Evolutionary conservation across 2,797 vertebrate species (phyloP), one percentile per base, ranked within the genome.

Genomic region (Astyanax mexicanus): DNA sequence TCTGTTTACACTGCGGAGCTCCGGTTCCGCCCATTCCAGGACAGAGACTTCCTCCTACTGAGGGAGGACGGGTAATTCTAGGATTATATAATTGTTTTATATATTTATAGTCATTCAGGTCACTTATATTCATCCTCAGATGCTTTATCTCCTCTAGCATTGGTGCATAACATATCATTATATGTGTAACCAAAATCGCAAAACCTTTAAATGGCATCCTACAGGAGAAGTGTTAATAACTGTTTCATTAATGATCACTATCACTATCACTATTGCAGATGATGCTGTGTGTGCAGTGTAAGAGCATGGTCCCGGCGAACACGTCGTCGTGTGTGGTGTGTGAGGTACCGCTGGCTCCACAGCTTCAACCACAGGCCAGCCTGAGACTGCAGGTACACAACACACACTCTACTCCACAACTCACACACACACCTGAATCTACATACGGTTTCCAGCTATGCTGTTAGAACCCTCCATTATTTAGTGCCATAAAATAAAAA

Each of bases 1-100:
- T 96, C 91, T 98, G 96, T 85, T 83, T 93, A 80, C 88, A 93
- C 21, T 98, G 97, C 87, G 96, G 96, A 3, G 87, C 89, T 35
- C 77, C 85, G 4, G 58, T 95, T 13, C 93, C 93, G 1, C 82
- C 88, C 0, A 65, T 95, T 77, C 92, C 93, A 3, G 87, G 90
- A 12, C 88, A 17, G 47, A 89, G 79, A 65, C 90, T 90, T 42
- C 90, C 92, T 61, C 88, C 93, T 71, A 90, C 94, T 0, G 93
- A 94, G 77, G 91, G 87, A 76, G 88, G 86, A 12, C 94, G 96
- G 96, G 97, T 98, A 87, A 8, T 0, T 9, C 15, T 19, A 27
- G n/a, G 19, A 23, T 27, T 17, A n/a, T 4, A 45, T 45, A 3
- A 35, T 35, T 35, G n/a, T n/a, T n/a, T n/a, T n/a, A n/a, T n/a